Evolutionary conservation across 2,797 vertebrate species (phyloP), one percentile per base, ranked within the genome.

Genomic region (Falco novaeseelandiae): DNA sequence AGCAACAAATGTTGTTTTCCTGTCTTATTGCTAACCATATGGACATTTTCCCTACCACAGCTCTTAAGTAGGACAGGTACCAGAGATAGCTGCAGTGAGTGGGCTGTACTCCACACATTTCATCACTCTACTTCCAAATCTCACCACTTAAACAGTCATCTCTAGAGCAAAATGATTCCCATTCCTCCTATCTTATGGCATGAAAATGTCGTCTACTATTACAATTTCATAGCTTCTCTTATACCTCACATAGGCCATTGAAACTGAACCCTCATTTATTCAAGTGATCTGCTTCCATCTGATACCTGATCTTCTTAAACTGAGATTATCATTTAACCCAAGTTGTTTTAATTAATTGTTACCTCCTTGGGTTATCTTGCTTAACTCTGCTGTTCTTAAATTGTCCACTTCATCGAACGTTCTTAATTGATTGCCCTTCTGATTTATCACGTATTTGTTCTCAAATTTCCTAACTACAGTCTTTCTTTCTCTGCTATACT

Each of bases 41-140:
- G 93, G 96, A 81, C 90, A 95, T 96, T 92, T 96, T 94, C 76
- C 89, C 82, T 87, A 66, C 69, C 93, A 95, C 58, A 86, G 93
- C 71, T 89, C 82, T 72, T 95, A 97, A 96, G 94, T 95, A 97
- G 97, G 95, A 97, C 97, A 96, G 95, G 93, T 96, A 97, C 89
- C 89, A 93, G 95, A 97, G 97, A 95, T 81, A 96, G 95, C 84
- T 80, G 72, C 93, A 96, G 84, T 92, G 92, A 89, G 96, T 97
- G 84, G 95, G 94, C 93, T 93, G 92, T 42, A 94, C 87, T 96
- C 92, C 92, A 96, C 87, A 79, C 58, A 93, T 88, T 96, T 95
- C 95, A 96, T 89, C 94, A 81, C 81, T 87, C 84, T 62, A 25
- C 72, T 95, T 95, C 86, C 74, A 96, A 89, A 86, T 74, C 78